These are phyloP conservation scores for Agrilus cyanescens DNA, from an alignment of 2,888 invertebrate genomes.

Conservation along the genomic window DNA sequence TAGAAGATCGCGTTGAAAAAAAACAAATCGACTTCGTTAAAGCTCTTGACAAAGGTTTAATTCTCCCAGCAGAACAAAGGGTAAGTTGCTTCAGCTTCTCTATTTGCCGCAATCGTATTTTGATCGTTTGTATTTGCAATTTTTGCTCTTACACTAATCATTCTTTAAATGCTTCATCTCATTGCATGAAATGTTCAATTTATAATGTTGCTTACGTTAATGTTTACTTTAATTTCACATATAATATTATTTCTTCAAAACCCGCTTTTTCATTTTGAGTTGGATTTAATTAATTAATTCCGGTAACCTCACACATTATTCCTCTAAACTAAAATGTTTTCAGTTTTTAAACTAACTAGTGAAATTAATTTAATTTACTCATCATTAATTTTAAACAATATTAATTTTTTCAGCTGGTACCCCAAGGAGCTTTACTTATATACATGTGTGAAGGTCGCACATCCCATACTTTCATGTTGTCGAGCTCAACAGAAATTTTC, in stretches of 20 bases:
- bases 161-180: too few species aligned
- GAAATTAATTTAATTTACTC: neutral
- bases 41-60: constrained; percentile 76
- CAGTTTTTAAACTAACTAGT: neutral
- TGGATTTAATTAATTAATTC: too few species aligned
- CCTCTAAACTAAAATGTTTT: too few species aligned
- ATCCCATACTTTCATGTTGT: constrained; percentile 20
- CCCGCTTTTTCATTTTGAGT: too few species aligned
- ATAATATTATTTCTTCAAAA: too few species aligned
- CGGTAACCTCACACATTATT: too few species aligned
- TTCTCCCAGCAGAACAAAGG: constrained; percentile 85
- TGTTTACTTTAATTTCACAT: too few species aligned
- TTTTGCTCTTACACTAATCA: too few species aligned
- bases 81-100: constrained; percentile 53
- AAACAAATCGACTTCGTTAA: constrained; percentile 62
- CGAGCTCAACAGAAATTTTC: constrained; percentile 20
- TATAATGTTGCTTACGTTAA: too few species aligned
- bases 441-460: constrained; percentile 29
- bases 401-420: constrained; percentile 33
- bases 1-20: constrained; percentile 45
- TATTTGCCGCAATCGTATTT: constrained; percentile 15
- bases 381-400: constrained; percentile 18
- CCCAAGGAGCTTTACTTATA: constrained; percentile 29
- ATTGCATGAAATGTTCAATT: too few species aligned
- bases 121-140: neutral